Base-by-base conservation (phyloP, 2,888 invertebrate species). In the Chrysomela aeneicollis region DNA sequence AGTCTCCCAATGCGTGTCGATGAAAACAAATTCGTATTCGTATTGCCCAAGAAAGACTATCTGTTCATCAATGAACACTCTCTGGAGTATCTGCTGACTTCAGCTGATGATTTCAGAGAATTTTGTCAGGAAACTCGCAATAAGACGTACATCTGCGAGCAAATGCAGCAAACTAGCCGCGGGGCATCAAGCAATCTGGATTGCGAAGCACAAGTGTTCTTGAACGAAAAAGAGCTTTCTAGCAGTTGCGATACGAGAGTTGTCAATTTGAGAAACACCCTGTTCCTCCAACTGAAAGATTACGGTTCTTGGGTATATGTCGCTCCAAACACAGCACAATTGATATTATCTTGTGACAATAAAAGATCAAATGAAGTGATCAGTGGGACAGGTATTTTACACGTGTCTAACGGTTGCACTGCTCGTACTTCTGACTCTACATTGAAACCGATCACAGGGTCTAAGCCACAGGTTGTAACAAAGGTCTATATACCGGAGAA, bases 191-290 rank as follows among this genome's bases (percentile, higher is more conserved):
- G 30, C n/a, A 58, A n/a, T 47, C 17, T 37, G 12, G 58, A 51
- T 4, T 65, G 65, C 21, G 65, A 65, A n/a, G 53, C 51, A 1
- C 52, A 26, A 10, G 19, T 65, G n/a, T 61, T 58, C n/a, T 32
- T 52, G 21, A 51, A 49, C 22, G 50, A 32, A 15, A 54, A 35
- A 17, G 26, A 26, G 9, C 22, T 61, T 17, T 47, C 61, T 18
- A 32, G 46, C 0, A 46, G 30, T 10, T 65, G 65, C 53, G 32
- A 58, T 42, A 58, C 46, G 15, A 46, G 58, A 22, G 46, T 65
- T 4, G 46, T 58, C 50, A 15, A 18, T 9, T 26, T 58, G 15
- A 46, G 46, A 6, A 55, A 61, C 26, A 47, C 65, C 1, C 6
- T 65, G 0, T 65, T 65, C 47, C 22, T 65, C 12, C 61, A 65